phyloP scores from a whole-genome alignment of 2,888 invertebrate species.

The Polyommatus icarus region DNA sequence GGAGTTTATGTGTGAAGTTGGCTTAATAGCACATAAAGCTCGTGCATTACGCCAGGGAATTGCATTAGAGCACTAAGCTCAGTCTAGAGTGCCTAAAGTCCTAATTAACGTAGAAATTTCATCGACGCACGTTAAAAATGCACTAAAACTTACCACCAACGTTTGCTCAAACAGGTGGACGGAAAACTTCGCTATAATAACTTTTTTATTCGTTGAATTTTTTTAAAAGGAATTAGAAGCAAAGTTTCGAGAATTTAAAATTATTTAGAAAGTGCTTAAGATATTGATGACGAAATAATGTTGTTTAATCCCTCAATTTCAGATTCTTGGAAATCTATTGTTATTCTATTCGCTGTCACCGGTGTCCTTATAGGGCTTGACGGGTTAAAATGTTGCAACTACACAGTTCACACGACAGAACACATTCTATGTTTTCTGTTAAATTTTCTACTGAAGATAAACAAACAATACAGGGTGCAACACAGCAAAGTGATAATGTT shows the following conservation, averaged over 20 bases:
- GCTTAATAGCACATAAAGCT: slow-evolving; percentile 22
- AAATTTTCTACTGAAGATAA: no score
- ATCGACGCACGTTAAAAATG: slow-evolving; percentile 5
- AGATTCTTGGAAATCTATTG: no score
- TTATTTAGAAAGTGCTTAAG: background rate
- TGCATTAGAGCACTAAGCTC: slow-evolving; percentile 21
- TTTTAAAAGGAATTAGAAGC: background rate
- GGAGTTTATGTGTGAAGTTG: slow-evolving; percentile 9
- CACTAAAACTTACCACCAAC: slow-evolving; percentile 5
- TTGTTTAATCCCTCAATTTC: no score
- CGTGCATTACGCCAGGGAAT: slow-evolving; percentile 18
- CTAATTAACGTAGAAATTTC: slow-evolving; percentile 12
- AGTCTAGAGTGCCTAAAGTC: slow-evolving; percentile 8
- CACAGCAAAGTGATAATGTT: no score
- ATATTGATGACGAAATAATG: background rate
- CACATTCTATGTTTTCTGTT: no score
- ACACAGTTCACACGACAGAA: no score
- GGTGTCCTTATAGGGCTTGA: no score
- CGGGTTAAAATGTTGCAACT: no score
- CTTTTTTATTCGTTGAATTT: background rate
- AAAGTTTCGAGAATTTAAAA: background rate
- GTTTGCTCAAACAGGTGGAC: background rate
- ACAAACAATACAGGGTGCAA: no score
- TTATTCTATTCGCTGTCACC: no score
- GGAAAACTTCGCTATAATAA: background rate